These are phyloP conservation scores for Marasmarcha lunaedactyla DNA, from an alignment of 2,888 invertebrate species.

Conservation along the genomic window DNA sequence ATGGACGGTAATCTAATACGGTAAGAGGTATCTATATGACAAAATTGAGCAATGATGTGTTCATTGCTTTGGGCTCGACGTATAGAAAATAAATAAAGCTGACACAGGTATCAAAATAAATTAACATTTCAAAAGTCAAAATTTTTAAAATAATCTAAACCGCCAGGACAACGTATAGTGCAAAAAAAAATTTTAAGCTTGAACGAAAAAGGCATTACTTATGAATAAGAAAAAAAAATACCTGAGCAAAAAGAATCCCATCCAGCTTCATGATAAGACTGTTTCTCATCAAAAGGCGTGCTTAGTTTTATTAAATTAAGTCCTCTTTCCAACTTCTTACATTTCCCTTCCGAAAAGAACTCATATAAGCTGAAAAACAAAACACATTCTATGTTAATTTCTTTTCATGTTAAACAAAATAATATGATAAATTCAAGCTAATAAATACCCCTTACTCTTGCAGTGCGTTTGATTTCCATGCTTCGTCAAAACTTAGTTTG, in stretches of 20 bases:
- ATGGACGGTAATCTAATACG: too few species aligned
- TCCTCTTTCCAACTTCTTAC: conserved; percentile 37
- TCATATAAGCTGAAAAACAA: conserved; percentile 61
- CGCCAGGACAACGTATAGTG: too few species aligned
- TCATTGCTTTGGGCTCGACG: too few species aligned
- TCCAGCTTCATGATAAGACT: conserved; percentile 80
- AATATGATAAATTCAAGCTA: not conserved
- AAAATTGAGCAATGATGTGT: too few species aligned
- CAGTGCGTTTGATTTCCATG: conserved; percentile 64
- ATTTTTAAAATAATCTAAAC: too few species aligned
- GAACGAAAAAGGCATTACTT: too few species aligned
- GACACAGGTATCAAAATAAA: too few species aligned
- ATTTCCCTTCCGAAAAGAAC: conserved; percentile 66
- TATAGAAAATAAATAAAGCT: too few species aligned
- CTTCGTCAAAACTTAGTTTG: conserved; percentile 46
- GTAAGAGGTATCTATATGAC: too few species aligned
- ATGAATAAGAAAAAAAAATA: too few species aligned
- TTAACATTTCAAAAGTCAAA: too few species aligned
- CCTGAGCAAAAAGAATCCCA: conserved; percentile 84
- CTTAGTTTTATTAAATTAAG: conserved; percentile 34
- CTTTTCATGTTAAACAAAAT: not conserved
- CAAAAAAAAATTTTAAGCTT: too few species aligned
- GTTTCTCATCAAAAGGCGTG: conserved; percentile 37
- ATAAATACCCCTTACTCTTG: conserved; percentile 40
- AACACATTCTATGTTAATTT: not conserved